Percentiles rank a stretch among this genome's conserved stretches.
Conservation (phyloP, 2,797 vertebrate species). For the Danio jaintianensis region DNA sequence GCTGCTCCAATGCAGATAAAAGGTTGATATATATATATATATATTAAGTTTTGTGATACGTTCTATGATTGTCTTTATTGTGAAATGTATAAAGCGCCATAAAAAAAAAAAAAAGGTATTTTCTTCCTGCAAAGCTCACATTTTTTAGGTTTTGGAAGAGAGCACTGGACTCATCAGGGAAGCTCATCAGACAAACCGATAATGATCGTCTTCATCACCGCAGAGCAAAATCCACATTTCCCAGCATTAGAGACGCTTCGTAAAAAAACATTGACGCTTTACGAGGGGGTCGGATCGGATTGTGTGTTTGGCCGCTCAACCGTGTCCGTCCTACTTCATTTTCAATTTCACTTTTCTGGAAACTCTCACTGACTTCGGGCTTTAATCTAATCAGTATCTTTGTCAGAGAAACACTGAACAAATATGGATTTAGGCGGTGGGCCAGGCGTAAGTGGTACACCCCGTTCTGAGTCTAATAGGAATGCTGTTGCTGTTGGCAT, state of each 20-base stretch:
- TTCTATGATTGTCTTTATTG: too few relatives aligned
- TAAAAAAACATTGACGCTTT: conserved; percentile 24
- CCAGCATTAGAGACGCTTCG: conserved; percentile 30
- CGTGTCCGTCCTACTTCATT: conserved; percentile 40
- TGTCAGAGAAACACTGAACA: conserved; percentile 57
- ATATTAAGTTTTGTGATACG: too few relatives aligned
- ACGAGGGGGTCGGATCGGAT: conserved; percentile 18
- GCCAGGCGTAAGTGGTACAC: conserved; percentile 51
- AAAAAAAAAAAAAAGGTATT: background rate
- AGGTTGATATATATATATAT: too few relatives aligned
- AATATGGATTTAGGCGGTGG: conserved; percentile 47
- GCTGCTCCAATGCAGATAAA: too few relatives aligned
- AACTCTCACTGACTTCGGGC: conserved; percentile 60
- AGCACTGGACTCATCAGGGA: background rate
- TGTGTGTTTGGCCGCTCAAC: conserved; percentile 24
- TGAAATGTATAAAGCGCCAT: background rate
- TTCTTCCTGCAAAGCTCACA: background rate
- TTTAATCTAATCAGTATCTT: conserved; percentile 64
- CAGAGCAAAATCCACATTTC: conserved; percentile 13
- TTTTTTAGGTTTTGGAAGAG: conserved; percentile 16
- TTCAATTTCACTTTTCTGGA: conserved; percentile 55
- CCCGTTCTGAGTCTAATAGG: conserved; percentile 65
- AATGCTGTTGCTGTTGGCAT: conserved; percentile 76
- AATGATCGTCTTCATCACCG: conserved; percentile 14
- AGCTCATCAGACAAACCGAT: conserved; percentile 30